Evolutionary conservation across 1,140 invertebrate genomes (phyloP).

Genomic region (Cepaea nemoralis): DNA sequence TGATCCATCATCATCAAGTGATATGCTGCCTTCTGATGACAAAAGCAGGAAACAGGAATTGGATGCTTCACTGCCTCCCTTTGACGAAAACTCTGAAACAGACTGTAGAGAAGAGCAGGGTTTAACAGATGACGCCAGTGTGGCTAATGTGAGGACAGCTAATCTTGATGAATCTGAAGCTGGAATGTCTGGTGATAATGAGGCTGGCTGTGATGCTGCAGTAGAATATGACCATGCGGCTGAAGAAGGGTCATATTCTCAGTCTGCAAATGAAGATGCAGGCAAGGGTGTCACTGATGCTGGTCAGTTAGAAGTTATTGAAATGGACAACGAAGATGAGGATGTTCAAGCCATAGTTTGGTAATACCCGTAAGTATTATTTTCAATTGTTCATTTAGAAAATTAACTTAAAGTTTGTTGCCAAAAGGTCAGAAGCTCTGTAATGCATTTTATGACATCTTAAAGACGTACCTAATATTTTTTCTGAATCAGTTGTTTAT

Average conservation of each 20-base stretch:
- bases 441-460: too few relatives aligned
- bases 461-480: too few relatives aligned
- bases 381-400: constrained; percentile 25
- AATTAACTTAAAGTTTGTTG: background rate
- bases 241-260: constrained; percentile 24
- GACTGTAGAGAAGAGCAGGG: background rate
- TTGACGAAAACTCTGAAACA: background rate
- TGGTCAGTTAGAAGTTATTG: constrained; percentile 33
- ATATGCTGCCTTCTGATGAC: background rate
- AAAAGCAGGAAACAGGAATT: background rate
- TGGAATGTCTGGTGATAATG: background rate
- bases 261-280: constrained; percentile 19
- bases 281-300: constrained; percentile 19
- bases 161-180: background rate
- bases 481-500: too few relatives aligned
- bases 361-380: constrained; percentile 20
- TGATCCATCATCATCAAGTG: background rate
- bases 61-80: background rate
- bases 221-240: constrained; percentile 23
- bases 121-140: background rate
- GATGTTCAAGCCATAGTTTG: constrained; percentile 23
- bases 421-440: constrained; percentile 17
- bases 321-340: constrained; percentile 31
- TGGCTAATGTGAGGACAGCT: background rate
- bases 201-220: background rate